Evolutionary conservation across 2,113 vertebrate genomes (phyloP), one percentile per base, ranked within the genome.

Genomic region (Nerophis lumbriciformis): DNA sequence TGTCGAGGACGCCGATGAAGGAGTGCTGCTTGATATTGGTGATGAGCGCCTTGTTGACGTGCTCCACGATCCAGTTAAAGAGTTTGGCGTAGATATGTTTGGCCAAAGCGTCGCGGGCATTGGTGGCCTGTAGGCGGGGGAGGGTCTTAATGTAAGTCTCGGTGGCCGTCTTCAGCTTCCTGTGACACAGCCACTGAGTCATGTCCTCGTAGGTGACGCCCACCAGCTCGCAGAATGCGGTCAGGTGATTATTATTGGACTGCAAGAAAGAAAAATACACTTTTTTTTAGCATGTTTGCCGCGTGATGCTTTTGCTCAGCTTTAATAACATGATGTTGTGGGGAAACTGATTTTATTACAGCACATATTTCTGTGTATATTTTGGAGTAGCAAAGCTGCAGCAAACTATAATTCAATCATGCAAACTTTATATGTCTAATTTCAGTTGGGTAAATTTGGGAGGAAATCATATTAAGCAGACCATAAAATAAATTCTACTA

Each of bases 71-170:
- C 97, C 97, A 99, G 92, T 87, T 94, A 72, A 99, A 99, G 56
- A 99, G 93, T 63, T 96, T 95, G 63, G 97, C 97, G 44, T 99
- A 99, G 83, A 99, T 95, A 71, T 97, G 97, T 77, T 99, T 99
- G 66, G 96, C 92, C 47, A 99, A 87, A 0, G 97, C 97, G 21
- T 99, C 96, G 0, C 97, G 93, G 72, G 95, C 93, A 35, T 99
- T 99, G 6, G 92, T 91, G 68, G 96, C 96, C 77, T 98, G 96
- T 48, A 97, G 80, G 54, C 93, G 94, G 69, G 95, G 93, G 61
- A 99, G 88, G 39, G 97, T 89, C 68, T 99, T 99, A 87, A 99
- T 90, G 63, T 96, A 99, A 0, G 97, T 99, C 86, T 99, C 97
- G 0, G 94, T 87, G 60, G 95, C 91, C 1, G 97, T 99, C 68